Base-by-base conservation (phyloP, 2,113 vertebrate species). In the Pseudonaja textilis region DNA sequence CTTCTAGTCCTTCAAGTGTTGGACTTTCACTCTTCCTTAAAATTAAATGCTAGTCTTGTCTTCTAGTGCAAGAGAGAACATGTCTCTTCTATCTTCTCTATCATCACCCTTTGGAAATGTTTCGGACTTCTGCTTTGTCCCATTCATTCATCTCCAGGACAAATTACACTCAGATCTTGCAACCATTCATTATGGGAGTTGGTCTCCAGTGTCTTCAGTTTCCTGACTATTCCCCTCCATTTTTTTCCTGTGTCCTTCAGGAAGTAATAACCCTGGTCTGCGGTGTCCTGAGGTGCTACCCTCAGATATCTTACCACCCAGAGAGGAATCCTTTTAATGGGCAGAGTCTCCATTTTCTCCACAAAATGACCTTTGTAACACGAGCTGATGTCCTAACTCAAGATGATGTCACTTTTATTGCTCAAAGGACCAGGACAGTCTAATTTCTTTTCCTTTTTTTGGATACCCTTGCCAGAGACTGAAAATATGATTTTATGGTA, bases 401-500 rank as follows among this genome's bases (percentile, higher is more conserved):
- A 93, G 92, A 50, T 1, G 2, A 10, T 64, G 87, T 85, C 92
- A 93, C 42, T 95, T 93, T 96, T 74, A 87, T 42, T 91, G 3
- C 9, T 54, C 25, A 93, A 92, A 94, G 29, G 91, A 94, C 1
- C 89, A 1, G 94, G 54, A 89, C 87, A 59, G 91, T 85, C 22
- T 54, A 90, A 14, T 95, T 94, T 87, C 10, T 93, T n/a, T 94
- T 85, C 93, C 85, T 87, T 89, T 87, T 89, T 88, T 59, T 1
- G 93, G 39, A 56, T 89, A 81, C 1, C 92, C 34, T 86, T 5
- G 1, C 85, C 85, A 91, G 14, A 89, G 89, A 95, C 5, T 57
- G 90, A 94, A 93, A 91, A 94, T 2, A 25, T n/a, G 85, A 93
- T 54, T 93, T 93, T 18, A 92, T 85, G 18, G 91, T 74, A 96